Base-by-base conservation (phyloP, 2,113 vertebrate species). In the Emydocephalus ijimae region DNA sequence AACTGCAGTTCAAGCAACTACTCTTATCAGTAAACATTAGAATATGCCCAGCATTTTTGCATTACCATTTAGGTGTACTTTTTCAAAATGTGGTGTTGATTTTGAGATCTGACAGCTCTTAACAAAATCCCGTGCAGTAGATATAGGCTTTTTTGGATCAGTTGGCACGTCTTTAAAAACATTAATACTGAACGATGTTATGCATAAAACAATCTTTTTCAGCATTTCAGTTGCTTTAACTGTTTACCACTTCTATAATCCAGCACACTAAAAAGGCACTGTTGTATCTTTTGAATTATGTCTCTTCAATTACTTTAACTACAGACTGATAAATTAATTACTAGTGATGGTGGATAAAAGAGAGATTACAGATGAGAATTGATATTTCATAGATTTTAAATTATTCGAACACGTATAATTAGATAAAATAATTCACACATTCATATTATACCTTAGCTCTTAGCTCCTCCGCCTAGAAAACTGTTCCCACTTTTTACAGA, bases 51-150 rank as follows among this genome's bases (percentile, higher is more conserved):
- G 15, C 11, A 5, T 34, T 93, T 39, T 92, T 86, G 54, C 15
- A 7, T 1, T 93, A 93, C 23, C 0, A 69, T 24, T 23, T 91
- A 29, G 15, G 2, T 7, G 87, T 3, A 1, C 89, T 86, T 91
- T 91, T 81, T 48, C 45, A 55, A 29, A 54, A 90, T 0, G 0
- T 61, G 15, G 34, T 85, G 20, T 29, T 90, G 52, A 34, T 5
- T 91, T 85, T 12, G 69, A 95, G 81, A 95, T 96, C 0, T 85
- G 34, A 55, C 20, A 92, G 23, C 69, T 26, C 1, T 21, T 20
- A 23, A 64, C 29, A 85, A 50, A 92, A 93, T 45, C 15, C 29
- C 52, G 20, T 61, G 61, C 10, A 5, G 2, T 7, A 34, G n/a
- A 86, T 93, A 43, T 11, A 89, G 90, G 50, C 69, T 29, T 56